Base-by-base conservation (phyloP, 2,888 invertebrate species). In the Alitta virens region DNA sequence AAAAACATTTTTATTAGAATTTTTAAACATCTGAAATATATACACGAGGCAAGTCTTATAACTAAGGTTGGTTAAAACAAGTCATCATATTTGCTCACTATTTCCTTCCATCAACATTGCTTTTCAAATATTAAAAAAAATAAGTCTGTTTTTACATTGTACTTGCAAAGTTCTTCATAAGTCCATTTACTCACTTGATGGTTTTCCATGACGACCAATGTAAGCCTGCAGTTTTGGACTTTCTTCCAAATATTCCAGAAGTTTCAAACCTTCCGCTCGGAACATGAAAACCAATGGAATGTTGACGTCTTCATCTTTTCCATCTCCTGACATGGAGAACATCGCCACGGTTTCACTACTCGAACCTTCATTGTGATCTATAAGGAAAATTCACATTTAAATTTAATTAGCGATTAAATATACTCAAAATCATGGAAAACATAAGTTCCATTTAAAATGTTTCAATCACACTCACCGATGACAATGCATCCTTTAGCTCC, bases 311-410 rank as follows among this genome's bases (percentile, higher is more conserved):
- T 75, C 69, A 46, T 52, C 24, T 70, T 91, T 89, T 0, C 93
- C 94, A 82, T 97, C 96, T 1, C 94, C 94, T 0, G 94, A 94
- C 97, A 98, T 97, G 2, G 94, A 94, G 84, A 98, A 98, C 84
- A 94, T 87, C 0, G 92, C 89, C 1, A 91, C 89, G 56, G 86
- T 88, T 33, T 88, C 86, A 50, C 89, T 87, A 59, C 90, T 89
- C 40, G 91, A 89, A 27, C 87, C 90, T 2, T 87, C 85, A 14
- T 89, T 86, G 81, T 94, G 93, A 83, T 85, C 84, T 81, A 69
- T 16, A 66, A 64, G 54, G 3, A 7, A 56, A 38, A 3, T n/a
- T n/a, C n/a, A n/a, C n/a, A n/a, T n/a, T n/a, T n/a, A n/a, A n/a
- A n/a, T n/a, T n/a, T n/a, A n/a, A n/a, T n/a, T n/a, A n/a, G n/a